Conservation (phyloP, 1,140 invertebrate genomes). For the Anoplolepis gracilipes region DNA sequence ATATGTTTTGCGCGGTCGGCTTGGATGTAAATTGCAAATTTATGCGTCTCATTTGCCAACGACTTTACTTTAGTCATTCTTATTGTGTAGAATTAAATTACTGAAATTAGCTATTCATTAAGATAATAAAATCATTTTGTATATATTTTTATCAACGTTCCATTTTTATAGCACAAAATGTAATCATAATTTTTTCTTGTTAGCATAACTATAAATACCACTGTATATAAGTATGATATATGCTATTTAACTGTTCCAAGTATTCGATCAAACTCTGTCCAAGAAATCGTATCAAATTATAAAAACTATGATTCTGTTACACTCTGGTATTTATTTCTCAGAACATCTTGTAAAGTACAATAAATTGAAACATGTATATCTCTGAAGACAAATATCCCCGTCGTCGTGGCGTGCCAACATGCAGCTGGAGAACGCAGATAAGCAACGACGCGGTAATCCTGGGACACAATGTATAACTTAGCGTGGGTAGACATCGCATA, state of each 20-base stretch:
- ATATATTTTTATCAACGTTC: neutral
- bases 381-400: conserved; percentile 64
- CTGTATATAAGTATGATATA: neutral
- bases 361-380: conserved; percentile 82
- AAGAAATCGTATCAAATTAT: neutral
- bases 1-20: neutral
- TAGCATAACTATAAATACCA: neutral
- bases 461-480: conserved; percentile 83
- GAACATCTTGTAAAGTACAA: conserved; percentile 70
- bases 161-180: neutral
- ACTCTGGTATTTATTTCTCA: conserved; percentile 13
- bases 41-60: neutral
- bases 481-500: conserved; percentile 79
- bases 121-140: neutral
- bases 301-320: neutral
- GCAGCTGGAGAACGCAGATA: conserved; percentile 81
- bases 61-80: neutral
- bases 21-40: conserved; percentile 15
- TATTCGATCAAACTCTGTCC: neutral
- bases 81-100: neutral
- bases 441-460: conserved; percentile 84
- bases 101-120: neutral
- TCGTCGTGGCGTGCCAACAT: conserved; percentile 75
- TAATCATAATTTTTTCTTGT: neutral
- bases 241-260: neutral